These are phyloP conservation scores for Melanostoma mellinum DNA, from an alignment of 2,888 invertebrate species.

Conservation along the genomic window DNA sequence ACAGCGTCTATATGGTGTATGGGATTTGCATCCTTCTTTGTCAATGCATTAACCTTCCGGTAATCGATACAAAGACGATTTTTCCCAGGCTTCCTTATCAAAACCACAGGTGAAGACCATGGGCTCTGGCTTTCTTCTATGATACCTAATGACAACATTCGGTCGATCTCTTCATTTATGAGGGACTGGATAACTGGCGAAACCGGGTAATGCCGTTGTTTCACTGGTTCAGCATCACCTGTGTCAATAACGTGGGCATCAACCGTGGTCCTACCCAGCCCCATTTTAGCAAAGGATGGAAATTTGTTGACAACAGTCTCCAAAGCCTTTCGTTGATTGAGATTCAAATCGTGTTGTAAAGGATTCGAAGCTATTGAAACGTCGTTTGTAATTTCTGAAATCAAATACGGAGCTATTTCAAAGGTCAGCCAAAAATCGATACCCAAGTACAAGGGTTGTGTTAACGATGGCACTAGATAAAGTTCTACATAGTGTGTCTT, in stretches of 20 bases:
- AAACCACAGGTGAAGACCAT: slow-evolving; percentile 75
- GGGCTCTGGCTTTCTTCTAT: slow-evolving; percentile 75
- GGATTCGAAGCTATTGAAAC: background rate
- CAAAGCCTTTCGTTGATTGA: background rate
- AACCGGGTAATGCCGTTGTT: too few relatives aligned
- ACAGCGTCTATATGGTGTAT: too few relatives aligned
- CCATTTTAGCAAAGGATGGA: slow-evolving; percentile 13
- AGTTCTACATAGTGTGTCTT: background rate
- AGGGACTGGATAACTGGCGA: too few relatives aligned
- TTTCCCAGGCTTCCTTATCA: slow-evolving; percentile 33
- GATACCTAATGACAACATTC: slow-evolving; percentile 75
- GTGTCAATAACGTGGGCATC: too few relatives aligned
- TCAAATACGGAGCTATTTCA: background rate
- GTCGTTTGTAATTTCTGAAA: background rate
- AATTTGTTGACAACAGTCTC: background rate
- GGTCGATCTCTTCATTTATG: background rate
- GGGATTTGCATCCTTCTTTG: slow-evolving; percentile 11
- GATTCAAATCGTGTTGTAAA: background rate
- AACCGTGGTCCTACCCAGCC: slow-evolving; percentile 36
- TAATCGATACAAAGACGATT: slow-evolving; percentile 75
- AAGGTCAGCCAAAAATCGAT: slow-evolving; percentile 46
- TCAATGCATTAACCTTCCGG: slow-evolving; percentile 74
- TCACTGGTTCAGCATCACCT: too few relatives aligned
- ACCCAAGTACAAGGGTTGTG: slow-evolving; percentile 25
- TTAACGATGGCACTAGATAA: slow-evolving; percentile 37